Evolutionary conservation across 2,888 invertebrate genomes (phyloP).

Genomic region (Ochropleura plecta): DNA sequence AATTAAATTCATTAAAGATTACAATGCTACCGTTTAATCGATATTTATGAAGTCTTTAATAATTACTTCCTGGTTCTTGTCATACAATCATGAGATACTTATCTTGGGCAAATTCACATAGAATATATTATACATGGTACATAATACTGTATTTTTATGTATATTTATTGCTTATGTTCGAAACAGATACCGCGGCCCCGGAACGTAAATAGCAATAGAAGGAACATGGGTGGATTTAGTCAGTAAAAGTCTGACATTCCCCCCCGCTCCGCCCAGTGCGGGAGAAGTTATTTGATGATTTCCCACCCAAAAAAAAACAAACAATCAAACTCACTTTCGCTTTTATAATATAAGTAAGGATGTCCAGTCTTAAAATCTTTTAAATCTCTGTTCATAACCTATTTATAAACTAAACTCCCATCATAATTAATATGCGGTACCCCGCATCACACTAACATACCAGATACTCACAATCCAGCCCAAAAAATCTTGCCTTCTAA

Average conservation of each 20-base stretch:
- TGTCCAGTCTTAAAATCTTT: no score
- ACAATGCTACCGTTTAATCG: conserved; percentile 1
- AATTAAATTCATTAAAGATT: conserved; percentile 17
- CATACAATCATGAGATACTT: conserved; percentile 52
- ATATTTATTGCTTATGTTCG: no score
- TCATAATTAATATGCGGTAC: neutral
- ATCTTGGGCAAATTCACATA: conserved; percentile 38
- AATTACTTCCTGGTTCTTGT: conserved; percentile 30
- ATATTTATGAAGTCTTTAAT: conserved; percentile 7
- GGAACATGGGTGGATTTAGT: no score
- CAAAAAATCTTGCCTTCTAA: conserved; percentile 12
- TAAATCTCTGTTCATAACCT: neutral
- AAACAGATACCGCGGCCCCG: no score
- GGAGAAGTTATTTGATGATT: no score
- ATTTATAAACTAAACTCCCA: neutral
- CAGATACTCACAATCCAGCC: neutral
- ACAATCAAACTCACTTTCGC: no score
- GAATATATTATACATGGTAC: neutral
- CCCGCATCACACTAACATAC: neutral
- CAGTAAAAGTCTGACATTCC: no score
- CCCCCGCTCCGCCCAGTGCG: no score
- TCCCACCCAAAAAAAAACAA: no score
- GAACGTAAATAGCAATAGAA: no score
- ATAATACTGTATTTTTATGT: no score
- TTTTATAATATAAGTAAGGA: no score